Percentiles rank a stretch among this genome's conserved stretches.
Evolutionary conservation across 2,113 vertebrate species (phyloP).

Genomic region (Tyto alba): DNA sequence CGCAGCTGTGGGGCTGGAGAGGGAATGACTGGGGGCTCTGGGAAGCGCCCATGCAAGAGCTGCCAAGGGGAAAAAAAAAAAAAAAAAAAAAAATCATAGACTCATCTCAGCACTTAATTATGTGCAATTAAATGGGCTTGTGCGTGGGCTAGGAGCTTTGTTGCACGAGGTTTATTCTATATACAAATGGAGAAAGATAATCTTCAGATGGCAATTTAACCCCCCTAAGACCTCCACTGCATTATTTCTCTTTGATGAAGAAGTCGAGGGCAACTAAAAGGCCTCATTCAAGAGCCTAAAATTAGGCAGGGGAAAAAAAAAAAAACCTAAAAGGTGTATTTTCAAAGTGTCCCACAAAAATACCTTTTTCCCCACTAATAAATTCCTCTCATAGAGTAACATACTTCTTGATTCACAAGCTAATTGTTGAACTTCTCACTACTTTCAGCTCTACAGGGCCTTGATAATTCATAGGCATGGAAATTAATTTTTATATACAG

Average conservation of each 20-base stretch:
- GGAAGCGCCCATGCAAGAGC: not conserved
- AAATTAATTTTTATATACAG: not conserved
- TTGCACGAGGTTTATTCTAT: not conserved
- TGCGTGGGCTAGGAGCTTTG: not conserved
- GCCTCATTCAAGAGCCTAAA: not conserved
- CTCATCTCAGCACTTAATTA: not conserved
- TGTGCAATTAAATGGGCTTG: not conserved
- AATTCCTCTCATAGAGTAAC: not conserved
- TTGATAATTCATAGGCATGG: not conserved
- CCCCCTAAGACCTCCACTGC: not conserved
- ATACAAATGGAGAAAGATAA: not conserved
- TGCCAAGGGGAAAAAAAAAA: too few relatives aligned
- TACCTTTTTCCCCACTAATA: not conserved
- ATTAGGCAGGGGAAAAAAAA: not conserved
- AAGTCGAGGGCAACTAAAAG: not conserved
- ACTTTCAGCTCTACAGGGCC: not conserved
- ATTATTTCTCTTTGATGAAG: not conserved
- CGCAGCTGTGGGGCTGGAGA: not conserved
- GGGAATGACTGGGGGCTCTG: not conserved
- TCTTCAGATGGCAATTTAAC: not conserved
- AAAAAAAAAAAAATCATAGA: not conserved
- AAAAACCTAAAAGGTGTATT: not conserved
- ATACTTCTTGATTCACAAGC: not conserved
- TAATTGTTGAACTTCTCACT: not conserved
- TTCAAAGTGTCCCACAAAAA: not conserved